These are phyloP conservation scores for Eidolon helvum DNA, from an alignment of 2,113 vertebrate species.

Conservation along the genomic window DNA sequence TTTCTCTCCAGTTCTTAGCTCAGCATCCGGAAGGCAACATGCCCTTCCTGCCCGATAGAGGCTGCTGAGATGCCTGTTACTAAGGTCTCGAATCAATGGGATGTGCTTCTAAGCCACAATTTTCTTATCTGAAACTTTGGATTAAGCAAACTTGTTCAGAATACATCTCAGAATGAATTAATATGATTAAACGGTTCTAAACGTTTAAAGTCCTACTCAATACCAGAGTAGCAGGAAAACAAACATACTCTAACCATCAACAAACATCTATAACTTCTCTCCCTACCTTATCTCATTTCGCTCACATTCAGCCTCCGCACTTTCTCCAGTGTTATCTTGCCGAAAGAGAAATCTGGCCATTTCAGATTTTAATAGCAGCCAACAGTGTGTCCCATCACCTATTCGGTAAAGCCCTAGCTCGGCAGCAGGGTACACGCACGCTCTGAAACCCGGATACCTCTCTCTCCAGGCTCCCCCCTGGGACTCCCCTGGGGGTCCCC, in stretches of 20 bases:
- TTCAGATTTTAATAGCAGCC: neutral
- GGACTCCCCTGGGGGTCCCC: too few relatives aligned
- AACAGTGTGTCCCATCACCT: too few relatives aligned
- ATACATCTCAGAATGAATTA: neutral
- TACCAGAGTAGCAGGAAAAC: neutral
- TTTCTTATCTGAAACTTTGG: neutral
- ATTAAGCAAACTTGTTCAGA: neutral
- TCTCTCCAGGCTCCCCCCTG: neutral
- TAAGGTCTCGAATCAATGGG: neutral
- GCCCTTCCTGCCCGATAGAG: neutral
- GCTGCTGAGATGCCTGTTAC: neutral
- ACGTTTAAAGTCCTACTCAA: neutral
- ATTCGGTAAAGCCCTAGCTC: neutral
- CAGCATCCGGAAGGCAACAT: neutral
- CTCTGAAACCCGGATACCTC: neutral
- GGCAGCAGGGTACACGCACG: rapidly evolving
- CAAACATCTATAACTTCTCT: neutral
- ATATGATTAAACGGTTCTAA: neutral
- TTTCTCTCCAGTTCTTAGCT: neutral
- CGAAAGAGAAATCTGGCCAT: neutral
- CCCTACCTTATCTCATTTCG: neutral
- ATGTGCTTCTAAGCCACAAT: neutral
- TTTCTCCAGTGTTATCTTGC: neutral
- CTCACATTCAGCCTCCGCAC: neutral
- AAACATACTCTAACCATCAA: neutral